A percentile compares a stretch with the other conserved stretches of the same genome.
These are phyloP conservation scores for Drosophila glabriapex DNA, from an alignment of 2,888 invertebrate genomes.

Conservation along the genomic window DNA sequence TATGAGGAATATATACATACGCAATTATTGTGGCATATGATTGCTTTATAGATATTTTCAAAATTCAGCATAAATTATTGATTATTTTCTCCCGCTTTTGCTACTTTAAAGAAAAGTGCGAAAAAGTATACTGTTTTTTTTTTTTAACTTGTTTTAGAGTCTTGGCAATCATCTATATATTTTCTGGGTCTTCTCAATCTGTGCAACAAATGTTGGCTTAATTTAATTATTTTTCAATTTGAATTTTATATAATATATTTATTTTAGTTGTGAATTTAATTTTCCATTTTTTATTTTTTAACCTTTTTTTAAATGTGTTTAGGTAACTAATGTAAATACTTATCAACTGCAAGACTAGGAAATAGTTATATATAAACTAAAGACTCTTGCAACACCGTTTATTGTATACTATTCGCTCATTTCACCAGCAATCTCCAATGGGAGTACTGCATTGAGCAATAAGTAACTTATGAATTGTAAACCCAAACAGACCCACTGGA, in stretches of 20 bases:
- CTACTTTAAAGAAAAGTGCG: neutral
- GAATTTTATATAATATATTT: neutral
- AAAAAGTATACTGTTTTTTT: neutral
- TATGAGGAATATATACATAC: neutral
- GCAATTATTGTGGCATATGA: neutral
- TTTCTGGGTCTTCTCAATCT: neutral
- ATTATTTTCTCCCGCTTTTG: neutral
- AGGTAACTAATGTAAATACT: neutral
- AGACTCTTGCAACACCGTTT: neutral
- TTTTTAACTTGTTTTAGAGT: neutral
- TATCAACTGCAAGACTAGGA: neutral
- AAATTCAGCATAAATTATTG: neutral
- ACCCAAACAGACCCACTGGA: slow-evolving; percentile 82
- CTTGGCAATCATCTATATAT: neutral
- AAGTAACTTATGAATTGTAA: slow-evolving; percentile 85
- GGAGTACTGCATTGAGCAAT: slow-evolving; percentile 79
- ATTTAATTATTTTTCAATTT: neutral
- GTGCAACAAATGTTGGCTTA: neutral
- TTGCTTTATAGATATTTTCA: neutral
- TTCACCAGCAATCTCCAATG: slow-evolving; percentile 13
- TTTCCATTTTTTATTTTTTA: neutral
- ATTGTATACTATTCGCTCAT: neutral
- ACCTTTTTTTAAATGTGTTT: neutral
- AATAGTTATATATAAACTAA: neutral
- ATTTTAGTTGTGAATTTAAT: neutral